phyloP scores from a whole-genome alignment of 2,888 invertebrate species.

The Caenorhabditis sp. region DNA sequence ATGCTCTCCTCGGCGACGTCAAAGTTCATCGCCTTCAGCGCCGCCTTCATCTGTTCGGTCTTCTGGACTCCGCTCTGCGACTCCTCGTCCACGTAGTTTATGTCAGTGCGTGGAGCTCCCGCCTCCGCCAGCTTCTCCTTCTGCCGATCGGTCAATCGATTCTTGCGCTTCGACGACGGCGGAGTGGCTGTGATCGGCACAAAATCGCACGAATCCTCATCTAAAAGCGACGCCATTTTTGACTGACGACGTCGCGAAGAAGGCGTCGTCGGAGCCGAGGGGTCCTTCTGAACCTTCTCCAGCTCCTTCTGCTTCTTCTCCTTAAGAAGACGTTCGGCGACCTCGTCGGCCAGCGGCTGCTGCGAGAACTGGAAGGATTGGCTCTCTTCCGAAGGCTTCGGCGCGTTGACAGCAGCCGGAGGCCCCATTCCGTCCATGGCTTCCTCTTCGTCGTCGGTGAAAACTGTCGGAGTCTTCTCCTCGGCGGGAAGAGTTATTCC shows the following conservation, averaged over 20 bases:
- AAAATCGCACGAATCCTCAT: conserved; percentile 43
- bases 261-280: not conserved
- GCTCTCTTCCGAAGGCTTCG: not conserved
- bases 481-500: no score
- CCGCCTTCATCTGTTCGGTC: conserved; percentile 17
- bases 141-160: conserved; percentile 41
- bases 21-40: conserved; percentile 17
- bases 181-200: conserved; percentile 33
- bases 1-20: conserved; percentile 6
- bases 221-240: conserved; percentile 3
- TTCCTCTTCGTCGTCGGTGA: conserved; percentile 24
- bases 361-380: conserved; percentile 38
- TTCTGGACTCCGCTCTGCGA: conserved; percentile 42
- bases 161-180: not conserved
- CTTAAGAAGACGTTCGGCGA: conserved; percentile 32
- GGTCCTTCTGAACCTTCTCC: not conserved
- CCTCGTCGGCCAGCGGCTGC: conserved; percentile 19
- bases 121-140: conserved; percentile 36
- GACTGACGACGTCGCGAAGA: not conserved
- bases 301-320: not conserved
- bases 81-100: conserved; percentile 48
- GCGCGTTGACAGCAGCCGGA: not conserved
- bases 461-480: not conserved
- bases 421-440: conserved; percentile 43
- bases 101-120: not conserved